Percentiles rank a stretch among this genome's conserved stretches.
These are phyloP conservation scores for Alosa sapidissima DNA, from an alignment of 2,797 vertebrate species.

Conservation along the genomic window DNA sequence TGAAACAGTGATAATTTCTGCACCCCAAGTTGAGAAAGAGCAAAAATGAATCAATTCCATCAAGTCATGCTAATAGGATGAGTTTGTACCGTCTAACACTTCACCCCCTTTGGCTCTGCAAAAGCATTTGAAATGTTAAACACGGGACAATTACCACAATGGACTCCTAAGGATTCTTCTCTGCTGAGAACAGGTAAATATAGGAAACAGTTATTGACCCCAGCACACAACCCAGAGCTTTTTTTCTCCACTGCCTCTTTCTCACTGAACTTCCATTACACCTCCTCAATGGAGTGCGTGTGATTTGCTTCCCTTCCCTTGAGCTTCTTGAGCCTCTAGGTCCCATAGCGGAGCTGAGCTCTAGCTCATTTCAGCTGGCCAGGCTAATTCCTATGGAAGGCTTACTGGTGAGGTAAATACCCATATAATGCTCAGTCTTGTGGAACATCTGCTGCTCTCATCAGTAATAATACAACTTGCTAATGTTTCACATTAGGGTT, in stretches of 20 bases:
- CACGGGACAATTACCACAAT: not conserved
- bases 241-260: not conserved
- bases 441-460: constrained; percentile 18
- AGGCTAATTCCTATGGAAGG: not conserved
- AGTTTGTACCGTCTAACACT: not conserved
- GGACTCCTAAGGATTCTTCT: not conserved
- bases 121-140: not conserved
- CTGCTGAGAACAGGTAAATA: constrained; percentile 8
- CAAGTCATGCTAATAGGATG: constrained; percentile 17
- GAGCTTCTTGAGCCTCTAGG: not conserved
- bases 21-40: not conserved
- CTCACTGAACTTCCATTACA: not conserved
- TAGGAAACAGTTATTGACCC: constrained; percentile 19
- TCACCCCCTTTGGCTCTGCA: not conserved
- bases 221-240: not conserved
- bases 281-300: not conserved
- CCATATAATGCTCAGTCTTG: not conserved
- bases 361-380: not conserved
- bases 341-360: not conserved
- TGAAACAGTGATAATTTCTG: constrained; percentile 15
- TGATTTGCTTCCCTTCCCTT: not conserved
- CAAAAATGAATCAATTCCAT: constrained; percentile 19
- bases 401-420: not conserved
- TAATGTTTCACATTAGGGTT: constrained; percentile 11
- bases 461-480: constrained; percentile 18